Percentiles rank a stretch among this genome's conserved stretches.
These are phyloP conservation scores for Girardia tigrina DNA, from an alignment of 2,888 invertebrate species.

Conservation along the genomic window DNA sequence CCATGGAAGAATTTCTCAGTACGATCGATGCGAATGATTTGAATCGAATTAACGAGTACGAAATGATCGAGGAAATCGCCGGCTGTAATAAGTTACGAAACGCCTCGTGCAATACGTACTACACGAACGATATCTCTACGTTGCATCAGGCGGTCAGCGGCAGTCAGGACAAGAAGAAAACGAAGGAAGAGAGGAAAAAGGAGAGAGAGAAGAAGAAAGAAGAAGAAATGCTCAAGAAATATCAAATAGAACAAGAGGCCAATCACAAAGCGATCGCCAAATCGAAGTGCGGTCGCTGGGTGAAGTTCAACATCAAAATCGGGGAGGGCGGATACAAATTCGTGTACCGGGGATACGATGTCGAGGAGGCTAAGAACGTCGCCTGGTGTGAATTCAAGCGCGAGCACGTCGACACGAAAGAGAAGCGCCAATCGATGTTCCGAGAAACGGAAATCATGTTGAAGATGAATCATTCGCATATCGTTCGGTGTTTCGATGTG, in stretches of 20 bases:
- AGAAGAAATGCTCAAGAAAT: conserved; percentile 32
- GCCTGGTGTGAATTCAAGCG: conserved; percentile 85
- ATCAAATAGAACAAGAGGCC: conserved; percentile 35
- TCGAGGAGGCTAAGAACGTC: conserved; percentile 84
- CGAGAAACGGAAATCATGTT: conserved; percentile 35
- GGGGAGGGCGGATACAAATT: conserved; percentile 93
- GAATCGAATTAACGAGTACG: no score
- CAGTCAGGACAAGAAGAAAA: no score
- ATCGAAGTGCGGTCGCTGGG: conserved; percentile 35
- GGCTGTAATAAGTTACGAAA: no score
- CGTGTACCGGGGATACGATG: conserved; percentile 84
- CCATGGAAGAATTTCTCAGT: no score
- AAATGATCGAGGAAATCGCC: no score
- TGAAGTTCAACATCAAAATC: conserved; percentile 55
- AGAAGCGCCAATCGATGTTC: conserved; percentile 35
- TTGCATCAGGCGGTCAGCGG: no score
- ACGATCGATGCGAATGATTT: no score
- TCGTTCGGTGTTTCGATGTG: conserved; percentile 60
- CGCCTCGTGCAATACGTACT: no score
- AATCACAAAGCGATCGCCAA: conserved; percentile 33
- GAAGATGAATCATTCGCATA: conserved; percentile 59
- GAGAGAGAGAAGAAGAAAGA: conserved; percentile 38
- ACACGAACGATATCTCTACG: no score
- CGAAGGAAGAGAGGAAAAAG: conserved; percentile 36
- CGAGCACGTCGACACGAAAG: conserved; percentile 33